phyloP scores from a whole-genome alignment of 2,113 vertebrate species.

The Zeus faber region DNA sequence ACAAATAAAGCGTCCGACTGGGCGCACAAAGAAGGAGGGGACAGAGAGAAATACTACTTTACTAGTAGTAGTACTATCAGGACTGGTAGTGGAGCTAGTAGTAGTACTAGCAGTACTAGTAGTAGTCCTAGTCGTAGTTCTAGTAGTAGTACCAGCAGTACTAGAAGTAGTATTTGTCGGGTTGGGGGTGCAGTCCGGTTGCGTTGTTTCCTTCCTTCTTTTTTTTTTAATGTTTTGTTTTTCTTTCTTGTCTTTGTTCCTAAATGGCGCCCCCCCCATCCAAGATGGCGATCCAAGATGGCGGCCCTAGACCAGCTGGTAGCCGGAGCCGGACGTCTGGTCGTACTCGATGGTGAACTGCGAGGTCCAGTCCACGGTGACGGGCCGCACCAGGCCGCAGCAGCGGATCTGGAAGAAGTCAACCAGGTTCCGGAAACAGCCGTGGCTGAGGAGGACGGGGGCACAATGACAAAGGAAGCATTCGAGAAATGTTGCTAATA shows the following conservation, averaged over 20 bases:
- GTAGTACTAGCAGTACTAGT: constrained; percentile 22
- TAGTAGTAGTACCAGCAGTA: neutral
- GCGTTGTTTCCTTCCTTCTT: constrained; percentile 54
- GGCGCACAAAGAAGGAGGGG: neutral
- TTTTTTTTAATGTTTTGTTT: too few relatives aligned
- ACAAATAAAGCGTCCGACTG: constrained; percentile 6
- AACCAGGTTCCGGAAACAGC: constrained; percentile 95
- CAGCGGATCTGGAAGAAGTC: constrained; percentile 99
- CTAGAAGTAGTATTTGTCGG: neutral
- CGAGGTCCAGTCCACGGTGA: constrained; percentile 94
- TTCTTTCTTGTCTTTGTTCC: too few relatives aligned
- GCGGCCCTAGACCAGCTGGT: constrained; percentile 91
- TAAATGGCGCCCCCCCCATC: too few relatives aligned
- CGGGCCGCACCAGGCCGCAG: constrained; percentile 94
- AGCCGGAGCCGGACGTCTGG: constrained; percentile 95
- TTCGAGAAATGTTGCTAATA: too few relatives aligned
- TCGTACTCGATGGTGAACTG: constrained; percentile 99
- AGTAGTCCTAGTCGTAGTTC: neutral
- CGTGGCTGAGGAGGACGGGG: constrained; percentile 77
- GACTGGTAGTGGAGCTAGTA: constrained; percentile 32
- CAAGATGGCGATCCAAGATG: too few relatives aligned
- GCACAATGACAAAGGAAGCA: too few relatives aligned
- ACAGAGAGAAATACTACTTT: constrained; percentile 42
- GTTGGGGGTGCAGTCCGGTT: constrained; percentile 7
- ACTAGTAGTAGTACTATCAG: constrained; percentile 29